A percentile compares a stretch with the other conserved stretches of the same genome.
phyloP scores from a whole-genome alignment of 2,888 invertebrate genomes.

The Polyommatus icarus region DNA sequence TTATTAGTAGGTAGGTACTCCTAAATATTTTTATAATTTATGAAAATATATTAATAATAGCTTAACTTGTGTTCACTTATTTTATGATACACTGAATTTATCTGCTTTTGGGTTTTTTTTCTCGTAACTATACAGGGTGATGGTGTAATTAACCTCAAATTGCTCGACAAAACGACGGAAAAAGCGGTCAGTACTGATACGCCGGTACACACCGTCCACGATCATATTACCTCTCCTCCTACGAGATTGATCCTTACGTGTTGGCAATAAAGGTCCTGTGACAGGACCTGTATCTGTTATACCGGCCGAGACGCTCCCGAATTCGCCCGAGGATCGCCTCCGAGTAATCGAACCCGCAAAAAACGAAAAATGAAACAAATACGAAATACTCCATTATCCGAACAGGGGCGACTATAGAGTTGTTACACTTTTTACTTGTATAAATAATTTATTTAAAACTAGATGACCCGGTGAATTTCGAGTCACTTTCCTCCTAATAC shows the following conservation, averaged over 20 bases:
- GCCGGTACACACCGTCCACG: not conserved
- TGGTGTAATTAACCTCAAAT: slow-evolving; percentile 15
- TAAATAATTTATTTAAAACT: too few relatives aligned
- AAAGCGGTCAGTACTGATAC: slow-evolving; percentile 21
- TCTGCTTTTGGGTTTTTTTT: not conserved
- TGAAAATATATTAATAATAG: too few relatives aligned
- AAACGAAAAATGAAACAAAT: slow-evolving; percentile 80
- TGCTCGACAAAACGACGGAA: slow-evolving; percentile 1
- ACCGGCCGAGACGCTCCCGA: slow-evolving; percentile 78
- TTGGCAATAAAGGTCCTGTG: not conserved
- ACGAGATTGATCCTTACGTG: not conserved
- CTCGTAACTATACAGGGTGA: not conserved
- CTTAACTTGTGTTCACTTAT: not conserved
- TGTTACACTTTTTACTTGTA: slow-evolving; percentile 15
- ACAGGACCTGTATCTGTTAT: slow-evolving; percentile 2
- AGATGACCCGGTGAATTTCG: too few relatives aligned
- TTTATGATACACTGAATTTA: not conserved
- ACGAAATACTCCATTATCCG: slow-evolving; percentile 79
- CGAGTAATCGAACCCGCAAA: slow-evolving; percentile 79
- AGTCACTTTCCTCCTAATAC: too few relatives aligned
- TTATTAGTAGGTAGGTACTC: too few relatives aligned
- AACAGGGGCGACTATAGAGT: slow-evolving; percentile 57
- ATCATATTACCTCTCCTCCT: not conserved
- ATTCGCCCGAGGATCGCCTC: slow-evolving; percentile 76
- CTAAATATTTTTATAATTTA: too few relatives aligned